These are phyloP conservation scores for Sinelater perroti DNA, from an alignment of 2,888 invertebrate species.

Conservation along the genomic window DNA sequence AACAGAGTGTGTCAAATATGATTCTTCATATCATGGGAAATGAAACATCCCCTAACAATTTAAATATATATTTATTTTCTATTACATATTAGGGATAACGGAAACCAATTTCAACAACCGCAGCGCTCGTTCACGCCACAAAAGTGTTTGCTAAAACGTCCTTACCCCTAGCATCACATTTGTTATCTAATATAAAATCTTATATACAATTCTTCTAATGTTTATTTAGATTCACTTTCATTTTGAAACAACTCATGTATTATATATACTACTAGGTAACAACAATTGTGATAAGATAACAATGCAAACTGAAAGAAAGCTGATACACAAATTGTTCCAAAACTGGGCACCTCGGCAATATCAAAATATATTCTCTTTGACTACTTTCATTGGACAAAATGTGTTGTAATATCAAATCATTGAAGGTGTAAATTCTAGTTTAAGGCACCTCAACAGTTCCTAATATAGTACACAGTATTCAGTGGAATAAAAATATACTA, in stretches of 20 bases:
- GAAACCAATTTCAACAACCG: not conserved
- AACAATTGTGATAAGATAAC: constrained; percentile 4
- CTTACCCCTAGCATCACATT: constrained; percentile 30
- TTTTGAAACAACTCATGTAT: constrained; percentile 27
- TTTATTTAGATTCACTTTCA: constrained; percentile 20
- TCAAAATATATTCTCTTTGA: constrained; percentile 2
- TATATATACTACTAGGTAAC: constrained; percentile 1
- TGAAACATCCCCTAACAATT: too few relatives aligned
- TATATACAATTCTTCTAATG: constrained; percentile 24
- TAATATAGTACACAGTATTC: constrained; percentile 29
- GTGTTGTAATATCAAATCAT: not conserved
- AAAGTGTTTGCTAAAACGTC: constrained; percentile 6
- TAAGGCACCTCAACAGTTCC: constrained; percentile 23
- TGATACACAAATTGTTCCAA: constrained; percentile 20
- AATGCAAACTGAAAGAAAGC: not conserved
- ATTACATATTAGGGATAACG: constrained; percentile 14
- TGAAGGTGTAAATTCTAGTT: too few relatives aligned
- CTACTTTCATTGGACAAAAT: too few relatives aligned
- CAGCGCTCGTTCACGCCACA: not conserved
- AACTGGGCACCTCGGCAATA: constrained; percentile 13
- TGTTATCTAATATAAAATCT: constrained; percentile 25
- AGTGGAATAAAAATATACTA: constrained; percentile 22
- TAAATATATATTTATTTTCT: constrained; percentile 5
- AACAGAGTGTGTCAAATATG: too few relatives aligned
- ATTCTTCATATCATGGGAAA: too few relatives aligned